Evolutionary conservation across 2,888 invertebrate genomes (phyloP).

Genomic region (Amorpha juglandis): DNA sequence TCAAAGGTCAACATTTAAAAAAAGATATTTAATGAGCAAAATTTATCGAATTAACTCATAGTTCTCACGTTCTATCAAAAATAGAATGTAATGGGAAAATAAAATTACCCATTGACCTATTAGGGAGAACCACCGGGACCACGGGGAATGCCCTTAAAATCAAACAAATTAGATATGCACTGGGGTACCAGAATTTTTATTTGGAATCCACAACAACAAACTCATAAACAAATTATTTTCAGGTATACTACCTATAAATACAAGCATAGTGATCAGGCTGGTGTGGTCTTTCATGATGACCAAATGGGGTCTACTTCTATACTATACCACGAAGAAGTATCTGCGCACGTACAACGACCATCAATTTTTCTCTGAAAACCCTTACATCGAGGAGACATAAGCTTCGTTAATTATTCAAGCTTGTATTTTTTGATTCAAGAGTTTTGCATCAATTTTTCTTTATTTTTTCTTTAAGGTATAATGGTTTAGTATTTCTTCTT

Average conservation of each 20-base stretch:
- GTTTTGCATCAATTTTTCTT: background rate
- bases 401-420: conserved; percentile 31
- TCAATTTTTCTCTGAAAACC: conserved; percentile 76
- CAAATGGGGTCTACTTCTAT: conserved; percentile 80
- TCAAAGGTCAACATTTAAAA: too few relatives aligned
- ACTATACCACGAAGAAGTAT: conserved; percentile 72
- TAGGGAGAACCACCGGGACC: too few relatives aligned
- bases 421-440: background rate
- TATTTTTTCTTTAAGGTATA: background rate
- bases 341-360: conserved; percentile 74
- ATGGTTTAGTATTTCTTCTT: background rate
- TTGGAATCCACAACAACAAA: conserved; percentile 23
- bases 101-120: too few relatives aligned
- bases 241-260: conserved; percentile 75
- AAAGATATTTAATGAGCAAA: too few relatives aligned
- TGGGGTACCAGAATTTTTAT: too few relatives aligned
- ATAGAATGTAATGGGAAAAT: too few relatives aligned
- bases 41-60: too few relatives aligned
- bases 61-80: too few relatives aligned
- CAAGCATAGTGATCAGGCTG: conserved; percentile 75
- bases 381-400: conserved; percentile 76
- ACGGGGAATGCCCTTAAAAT: too few relatives aligned
- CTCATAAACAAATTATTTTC: conserved; percentile 38
- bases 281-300: conserved; percentile 83
- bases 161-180: too few relatives aligned